Conservation (phyloP, 2,113 vertebrate genomes). For the Myiozetetes cayanensis region DNA sequence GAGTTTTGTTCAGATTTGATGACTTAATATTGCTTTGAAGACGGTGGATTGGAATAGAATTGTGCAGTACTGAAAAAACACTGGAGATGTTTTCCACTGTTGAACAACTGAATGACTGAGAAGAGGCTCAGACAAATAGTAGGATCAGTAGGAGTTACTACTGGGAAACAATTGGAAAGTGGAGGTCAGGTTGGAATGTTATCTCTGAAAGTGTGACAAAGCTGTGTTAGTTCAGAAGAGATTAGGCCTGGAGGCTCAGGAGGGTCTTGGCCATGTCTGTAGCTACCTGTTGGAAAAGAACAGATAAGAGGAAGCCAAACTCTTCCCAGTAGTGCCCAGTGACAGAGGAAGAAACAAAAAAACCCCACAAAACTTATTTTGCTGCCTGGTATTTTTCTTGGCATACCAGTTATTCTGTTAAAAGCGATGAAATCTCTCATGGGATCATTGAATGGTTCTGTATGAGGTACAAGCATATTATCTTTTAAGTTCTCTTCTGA, state of each 20-base stretch:
- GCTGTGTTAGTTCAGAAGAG: background rate
- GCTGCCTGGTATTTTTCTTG: background rate
- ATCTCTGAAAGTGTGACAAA: background rate
- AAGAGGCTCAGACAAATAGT: background rate
- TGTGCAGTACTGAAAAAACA: background rate
- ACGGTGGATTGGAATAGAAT: background rate
- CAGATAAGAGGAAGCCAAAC: background rate
- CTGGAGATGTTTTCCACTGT: background rate
- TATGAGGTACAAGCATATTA: background rate
- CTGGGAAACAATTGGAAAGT: background rate
- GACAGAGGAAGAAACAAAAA: background rate
- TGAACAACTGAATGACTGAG: background rate
- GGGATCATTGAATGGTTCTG: background rate
- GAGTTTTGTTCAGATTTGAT: background rate
- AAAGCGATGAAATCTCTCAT: background rate
- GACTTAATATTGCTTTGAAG: background rate
- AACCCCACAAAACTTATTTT: background rate
- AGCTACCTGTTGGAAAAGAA: background rate
- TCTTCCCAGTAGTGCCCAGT: background rate
- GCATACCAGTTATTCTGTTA: background rate
- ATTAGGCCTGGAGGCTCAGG: background rate
- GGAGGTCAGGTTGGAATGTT: background rate
- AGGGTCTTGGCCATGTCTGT: background rate
- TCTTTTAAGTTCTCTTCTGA: background rate
- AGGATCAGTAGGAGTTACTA: background rate